These are phyloP conservation scores for Neosilurus hyrtlii DNA, from an alignment of 2,797 vertebrate species.

Conservation along the genomic window DNA sequence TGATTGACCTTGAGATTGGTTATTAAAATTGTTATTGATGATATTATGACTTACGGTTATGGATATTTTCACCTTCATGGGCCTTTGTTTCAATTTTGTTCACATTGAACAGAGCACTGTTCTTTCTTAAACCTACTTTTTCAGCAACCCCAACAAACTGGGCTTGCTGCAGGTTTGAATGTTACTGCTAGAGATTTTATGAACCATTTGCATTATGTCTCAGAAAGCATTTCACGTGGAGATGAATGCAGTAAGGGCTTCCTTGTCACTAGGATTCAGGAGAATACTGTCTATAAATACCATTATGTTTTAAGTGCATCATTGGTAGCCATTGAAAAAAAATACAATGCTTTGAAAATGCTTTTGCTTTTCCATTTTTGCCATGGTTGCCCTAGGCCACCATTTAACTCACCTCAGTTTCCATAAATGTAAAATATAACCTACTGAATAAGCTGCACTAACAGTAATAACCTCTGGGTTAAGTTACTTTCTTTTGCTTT, in stretches of 20 bases:
- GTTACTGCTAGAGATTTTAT: not conserved
- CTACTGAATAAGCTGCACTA: not conserved
- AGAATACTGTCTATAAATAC: not conserved
- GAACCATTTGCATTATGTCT: not conserved
- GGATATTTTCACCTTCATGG: not conserved
- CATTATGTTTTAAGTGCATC: not conserved
- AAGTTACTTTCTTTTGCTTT: not conserved
- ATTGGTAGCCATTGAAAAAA: not conserved
- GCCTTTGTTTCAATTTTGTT: not conserved
- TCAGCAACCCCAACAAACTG: not conserved
- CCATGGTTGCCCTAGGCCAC: not conserved
- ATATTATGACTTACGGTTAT: not conserved
- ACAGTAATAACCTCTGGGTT: not conserved
- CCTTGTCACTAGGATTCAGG: not conserved
- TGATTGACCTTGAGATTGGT: slow-evolving; percentile 26
- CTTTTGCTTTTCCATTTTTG: not conserved
- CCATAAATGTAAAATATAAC: not conserved
- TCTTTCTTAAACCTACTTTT: not conserved
- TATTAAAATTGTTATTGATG: slow-evolving; percentile 46
- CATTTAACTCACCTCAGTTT: not conserved
- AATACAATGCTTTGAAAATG: not conserved
- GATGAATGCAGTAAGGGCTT: not conserved
- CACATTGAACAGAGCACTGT: not conserved
- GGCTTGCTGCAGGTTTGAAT: not conserved
- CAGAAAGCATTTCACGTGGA: not conserved